Evolutionary conservation across 2,797 vertebrate species (phyloP), one percentile per base, ranked within the genome.

Genomic region (Tenualosa thibaudeaui): DNA sequence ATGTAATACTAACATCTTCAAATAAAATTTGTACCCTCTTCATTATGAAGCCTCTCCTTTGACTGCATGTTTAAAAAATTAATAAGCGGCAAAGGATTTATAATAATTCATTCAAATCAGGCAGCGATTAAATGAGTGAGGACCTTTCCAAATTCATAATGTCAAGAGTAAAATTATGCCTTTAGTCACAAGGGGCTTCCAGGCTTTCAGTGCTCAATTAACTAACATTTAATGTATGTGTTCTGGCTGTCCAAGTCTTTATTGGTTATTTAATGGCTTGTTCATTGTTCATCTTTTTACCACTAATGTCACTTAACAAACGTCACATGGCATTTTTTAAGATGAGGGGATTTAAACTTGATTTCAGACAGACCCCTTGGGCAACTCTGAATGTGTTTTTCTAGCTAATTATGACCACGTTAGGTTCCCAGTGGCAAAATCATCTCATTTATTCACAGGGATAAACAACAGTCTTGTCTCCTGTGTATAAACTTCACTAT

Each of bases 71-170:
- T 22, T 78, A 78, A 46, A 40, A 78, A 46, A 40, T 75, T 17
- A 75, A 43, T 78, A 78, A 46, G 71, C 40, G 8, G 71, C 17
- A 3, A 78, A 43, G 71, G 71, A 78, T 78, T 78, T 78, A 78
- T 78, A 40, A 78, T 19, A 46, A 19, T 78, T 78, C 17, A 19
- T 78, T 78, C 37, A 78, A 78, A 78, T 46, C 40, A 78, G 71
- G 5, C 37, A 46, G 40, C 40, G 7, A 46, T 78, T 43, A 78
- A 46, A 7, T 46, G 71, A 78, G 40, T 81, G 71, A 78, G 71
- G 71, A 43, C 71, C 71, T 43, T 46, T 78, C 40, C 19, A 37
- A 51, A 50, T 81, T 22, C 71, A 78, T 78, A 40, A 78, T 78
- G 17, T 78, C 71, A 46, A 15, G 17, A 46, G 40, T 46, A 46